These are phyloP conservation scores for Bergia sp. DNA, from an alignment of 92 coral and sea anemone species.

Conservation along the genomic window DNA sequence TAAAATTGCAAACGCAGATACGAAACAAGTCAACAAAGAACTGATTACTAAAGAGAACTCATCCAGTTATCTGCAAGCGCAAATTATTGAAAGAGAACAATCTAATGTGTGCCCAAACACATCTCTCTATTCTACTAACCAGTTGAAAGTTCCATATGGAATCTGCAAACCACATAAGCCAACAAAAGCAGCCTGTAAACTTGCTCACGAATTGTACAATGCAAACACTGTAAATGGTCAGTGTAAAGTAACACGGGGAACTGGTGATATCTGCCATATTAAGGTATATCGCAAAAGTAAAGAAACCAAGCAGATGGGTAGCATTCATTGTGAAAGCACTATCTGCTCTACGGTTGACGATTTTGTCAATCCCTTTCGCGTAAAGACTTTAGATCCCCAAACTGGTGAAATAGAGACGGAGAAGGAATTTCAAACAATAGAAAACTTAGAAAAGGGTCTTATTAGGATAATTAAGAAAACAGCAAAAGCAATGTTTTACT, in stretches of 20 bases:
- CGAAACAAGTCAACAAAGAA: background rate
- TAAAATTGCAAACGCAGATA: background rate
- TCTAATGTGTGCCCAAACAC: background rate
- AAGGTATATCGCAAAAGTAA: background rate
- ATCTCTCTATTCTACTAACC: background rate
- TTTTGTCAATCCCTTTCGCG: background rate
- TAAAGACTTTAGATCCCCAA: background rate
- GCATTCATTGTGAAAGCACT: constrained; percentile 1
- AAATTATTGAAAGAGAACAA: background rate
- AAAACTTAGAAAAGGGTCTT: constrained; percentile 60
- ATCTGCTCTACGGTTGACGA: background rate
- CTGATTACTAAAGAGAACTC: too few species aligned
- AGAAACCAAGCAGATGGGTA: background rate
- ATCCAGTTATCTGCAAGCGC: background rate
- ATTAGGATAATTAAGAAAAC: constrained; percentile 38
- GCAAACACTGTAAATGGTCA: background rate
- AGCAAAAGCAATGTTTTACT: constrained; percentile 51
- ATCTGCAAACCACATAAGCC: constrained; percentile 27
- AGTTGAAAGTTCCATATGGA: background rate
- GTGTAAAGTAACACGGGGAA: background rate
- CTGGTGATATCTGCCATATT: constrained; percentile 19
- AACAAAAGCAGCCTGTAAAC: constrained; percentile 21
- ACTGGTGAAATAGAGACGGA: constrained; percentile 1
- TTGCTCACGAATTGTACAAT: constrained; percentile 17
- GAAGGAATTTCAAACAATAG: constrained; percentile 11